Conservation (phyloP, 2,797 vertebrate species). For the Eulemur rubriventer region DNA sequence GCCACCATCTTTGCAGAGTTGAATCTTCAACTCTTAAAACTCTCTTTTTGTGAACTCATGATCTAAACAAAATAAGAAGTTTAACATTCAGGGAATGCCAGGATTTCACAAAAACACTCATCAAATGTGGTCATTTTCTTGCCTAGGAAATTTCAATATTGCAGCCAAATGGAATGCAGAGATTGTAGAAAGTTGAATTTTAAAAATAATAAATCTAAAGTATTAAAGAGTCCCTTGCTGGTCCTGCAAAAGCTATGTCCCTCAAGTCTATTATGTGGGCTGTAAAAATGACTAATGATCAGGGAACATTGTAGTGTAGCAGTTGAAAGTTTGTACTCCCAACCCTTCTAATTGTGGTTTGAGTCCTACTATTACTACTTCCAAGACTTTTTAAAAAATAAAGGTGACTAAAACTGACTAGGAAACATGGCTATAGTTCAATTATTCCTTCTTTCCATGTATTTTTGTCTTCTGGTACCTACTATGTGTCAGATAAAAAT, state of each 20-base stretch:
- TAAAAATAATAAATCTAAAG: slow-evolving; percentile 27
- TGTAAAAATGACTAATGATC: not conserved
- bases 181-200: slow-evolving; percentile 9
- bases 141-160: not conserved
- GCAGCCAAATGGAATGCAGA: not conserved
- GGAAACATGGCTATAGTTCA: not conserved
- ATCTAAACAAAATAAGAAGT: not conserved
- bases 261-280: not conserved
- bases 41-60: not conserved
- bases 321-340: not conserved
- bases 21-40: not conserved
- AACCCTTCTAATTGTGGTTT: not conserved
- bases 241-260: not conserved
- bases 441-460: not conserved
- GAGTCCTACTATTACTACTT: not conserved
- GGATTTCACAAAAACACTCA: not conserved
- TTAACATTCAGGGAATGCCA: not conserved
- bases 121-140: not conserved
- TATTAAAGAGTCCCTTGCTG: not conserved
- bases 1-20: not conserved
- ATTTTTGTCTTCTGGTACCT: not conserved
- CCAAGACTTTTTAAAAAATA: not conserved
- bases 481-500: not conserved
- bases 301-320: not conserved
- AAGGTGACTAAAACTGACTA: not conserved